Percentiles rank a stretch among this genome's conserved stretches.
These are phyloP conservation scores for Drosophila formosana DNA, from an alignment of 2,888 invertebrate species.

Conservation along the genomic window DNA sequence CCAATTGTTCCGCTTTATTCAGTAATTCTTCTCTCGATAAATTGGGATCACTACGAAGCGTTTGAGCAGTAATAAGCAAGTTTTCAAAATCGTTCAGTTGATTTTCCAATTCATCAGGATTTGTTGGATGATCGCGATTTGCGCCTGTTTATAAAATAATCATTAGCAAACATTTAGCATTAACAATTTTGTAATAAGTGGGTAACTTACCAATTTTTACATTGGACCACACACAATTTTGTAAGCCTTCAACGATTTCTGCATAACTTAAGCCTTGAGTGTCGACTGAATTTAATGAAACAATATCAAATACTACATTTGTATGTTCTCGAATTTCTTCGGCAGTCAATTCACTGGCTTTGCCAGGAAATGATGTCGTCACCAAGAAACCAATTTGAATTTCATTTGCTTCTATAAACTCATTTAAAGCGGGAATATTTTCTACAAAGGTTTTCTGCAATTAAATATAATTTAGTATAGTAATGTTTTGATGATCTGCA, in stretches of 20 bases:
- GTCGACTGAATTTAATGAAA: conserved; percentile 42
- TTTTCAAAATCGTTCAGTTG: conserved; percentile 69
- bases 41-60: conserved; percentile 54
- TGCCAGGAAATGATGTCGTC: conserved; percentile 41
- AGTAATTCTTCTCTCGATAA: conserved; percentile 64
- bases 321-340: conserved; percentile 55
- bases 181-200: no score
- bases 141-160: conserved; percentile 19
- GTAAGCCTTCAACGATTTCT: conserved; percentile 53
- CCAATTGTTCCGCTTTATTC: conserved; percentile 63
- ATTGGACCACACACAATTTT: conserved; percentile 58
- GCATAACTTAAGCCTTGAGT: conserved; percentile 35
- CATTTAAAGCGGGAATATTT: conserved; percentile 46
- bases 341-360: conserved; percentile 45
- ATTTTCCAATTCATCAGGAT: conserved; percentile 58
- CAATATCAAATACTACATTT: conserved; percentile 56
- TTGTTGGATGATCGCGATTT: conserved; percentile 24
- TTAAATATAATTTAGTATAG: not conserved
- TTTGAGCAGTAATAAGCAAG: conserved; percentile 64
- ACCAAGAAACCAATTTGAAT: conserved; percentile 64
- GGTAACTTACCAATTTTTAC: conserved; percentile 41
- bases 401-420: conserved; percentile 47
- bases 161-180: no score
- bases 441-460: conserved; percentile 58
- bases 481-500: not conserved